A percentile compares a stretch with the other conserved stretches of the same genome.
These are phyloP conservation scores for Idaea dimidiata DNA, from an alignment of 2,888 invertebrate species.

Conservation along the genomic window DNA sequence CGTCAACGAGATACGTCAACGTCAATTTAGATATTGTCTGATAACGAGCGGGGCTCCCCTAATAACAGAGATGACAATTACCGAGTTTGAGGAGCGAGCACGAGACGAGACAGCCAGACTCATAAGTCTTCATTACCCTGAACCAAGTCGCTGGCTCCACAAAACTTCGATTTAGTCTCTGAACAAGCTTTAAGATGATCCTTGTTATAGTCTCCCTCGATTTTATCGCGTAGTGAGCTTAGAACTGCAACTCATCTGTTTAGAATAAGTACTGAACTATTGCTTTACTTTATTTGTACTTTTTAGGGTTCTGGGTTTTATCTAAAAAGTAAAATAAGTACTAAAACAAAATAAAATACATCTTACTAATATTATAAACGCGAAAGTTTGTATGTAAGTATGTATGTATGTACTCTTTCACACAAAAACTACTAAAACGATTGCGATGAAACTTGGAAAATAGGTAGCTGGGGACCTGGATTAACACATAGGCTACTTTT, in stretches of 20 bases:
- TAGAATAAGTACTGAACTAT: conserved; percentile 9
- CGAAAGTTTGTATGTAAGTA: too few relatives aligned
- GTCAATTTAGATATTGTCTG: conserved; percentile 27
- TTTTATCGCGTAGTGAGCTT: conserved; percentile 29
- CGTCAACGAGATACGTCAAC: conserved; percentile 28
- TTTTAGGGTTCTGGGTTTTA: too few relatives aligned
- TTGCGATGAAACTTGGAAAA: too few relatives aligned
- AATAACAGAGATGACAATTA: conserved; percentile 64
- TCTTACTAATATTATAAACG: too few relatives aligned
- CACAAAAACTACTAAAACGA: too few relatives aligned
- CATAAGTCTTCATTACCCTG: conserved; percentile 77
- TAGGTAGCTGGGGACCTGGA: too few relatives aligned
- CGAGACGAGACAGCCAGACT: conserved; percentile 47
- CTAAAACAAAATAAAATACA: too few relatives aligned
- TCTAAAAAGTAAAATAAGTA: too few relatives aligned
- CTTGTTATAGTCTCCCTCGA: conserved; percentile 30
- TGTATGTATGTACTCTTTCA: too few relatives aligned
- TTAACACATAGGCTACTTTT: too few relatives aligned
- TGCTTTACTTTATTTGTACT: conserved; percentile 16
- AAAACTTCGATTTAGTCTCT: conserved; percentile 56
- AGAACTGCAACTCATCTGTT: conserved; percentile 22
- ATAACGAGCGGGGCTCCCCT: conserved; percentile 30
- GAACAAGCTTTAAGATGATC: conserved; percentile 27
- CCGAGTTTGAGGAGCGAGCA: conserved; percentile 34
- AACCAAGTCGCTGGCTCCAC: conserved; percentile 43